These are phyloP conservation scores for Patella pellucida DNA, from an alignment of 2,888 invertebrate species.

Conservation along the genomic window DNA sequence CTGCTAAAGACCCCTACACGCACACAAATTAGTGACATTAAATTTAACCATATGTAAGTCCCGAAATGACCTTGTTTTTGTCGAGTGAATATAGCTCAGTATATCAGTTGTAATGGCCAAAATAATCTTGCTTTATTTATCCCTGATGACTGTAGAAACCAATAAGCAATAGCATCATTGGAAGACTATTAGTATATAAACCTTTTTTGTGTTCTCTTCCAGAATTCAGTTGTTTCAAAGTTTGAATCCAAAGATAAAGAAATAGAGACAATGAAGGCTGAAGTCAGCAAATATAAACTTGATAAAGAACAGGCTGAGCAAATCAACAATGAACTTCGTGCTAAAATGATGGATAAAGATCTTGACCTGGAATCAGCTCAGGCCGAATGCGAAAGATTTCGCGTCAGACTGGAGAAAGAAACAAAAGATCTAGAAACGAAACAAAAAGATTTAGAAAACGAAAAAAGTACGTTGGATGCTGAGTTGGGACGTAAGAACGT, in stretches of 20 bases:
- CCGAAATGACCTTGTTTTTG: too few relatives aligned
- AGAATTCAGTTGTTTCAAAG: neutral
- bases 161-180: too few relatives aligned
- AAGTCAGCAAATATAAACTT: neutral
- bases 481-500: conserved; percentile 9
- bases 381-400: conserved; percentile 36
- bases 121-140: too few relatives aligned
- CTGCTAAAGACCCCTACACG: too few relatives aligned
- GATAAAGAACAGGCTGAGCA: conserved; percentile 25
- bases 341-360: conserved; percentile 35
- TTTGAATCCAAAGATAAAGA: conserved; percentile 10
- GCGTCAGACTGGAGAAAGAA: conserved; percentile 28
- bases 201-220: neutral
- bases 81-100: too few relatives aligned
- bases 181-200: too few relatives aligned
- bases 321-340: conserved; percentile 26
- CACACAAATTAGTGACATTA: too few relatives aligned
- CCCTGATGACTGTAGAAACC: too few relatives aligned
- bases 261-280: neutral
- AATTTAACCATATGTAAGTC: too few relatives aligned
- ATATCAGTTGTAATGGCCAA: too few relatives aligned
- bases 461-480: conserved; percentile 37
- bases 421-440: conserved; percentile 24
- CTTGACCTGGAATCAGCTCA: conserved; percentile 32
- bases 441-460: conserved; percentile 26